Conservation (phyloP, 53 echinoderm and acorn worm genomes). For the Holothuria leucospilota region DNA sequence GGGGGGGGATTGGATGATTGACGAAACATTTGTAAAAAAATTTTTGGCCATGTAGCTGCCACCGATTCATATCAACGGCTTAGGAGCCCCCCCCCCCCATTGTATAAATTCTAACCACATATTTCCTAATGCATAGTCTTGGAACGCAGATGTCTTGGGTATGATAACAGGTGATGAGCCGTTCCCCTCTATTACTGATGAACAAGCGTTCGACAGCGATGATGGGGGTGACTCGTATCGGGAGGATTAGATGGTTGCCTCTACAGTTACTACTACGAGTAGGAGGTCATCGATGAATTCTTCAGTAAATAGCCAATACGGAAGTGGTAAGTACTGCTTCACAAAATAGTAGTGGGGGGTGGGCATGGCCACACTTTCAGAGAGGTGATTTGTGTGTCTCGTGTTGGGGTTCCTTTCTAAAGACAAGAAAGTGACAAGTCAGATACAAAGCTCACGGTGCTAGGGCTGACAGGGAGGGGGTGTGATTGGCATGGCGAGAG, state of each 20-base stretch:
- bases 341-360: not conserved
- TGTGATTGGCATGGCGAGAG: not conserved
- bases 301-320: not conserved
- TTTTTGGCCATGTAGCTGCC: not conserved
- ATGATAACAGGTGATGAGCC: not conserved
- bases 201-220: not conserved
- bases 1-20: too few species aligned
- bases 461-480: not conserved
- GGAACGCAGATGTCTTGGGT: not conserved
- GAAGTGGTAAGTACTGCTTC: not conserved
- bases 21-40: too few species aligned
- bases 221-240: not conserved
- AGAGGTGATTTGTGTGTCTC: not conserved
- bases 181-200: not conserved
- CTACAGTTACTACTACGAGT: not conserved
- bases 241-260: not conserved
- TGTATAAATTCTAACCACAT: not conserved
- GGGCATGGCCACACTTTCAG: not conserved
- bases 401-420: not conserved
- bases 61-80: not conserved
- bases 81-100: not conserved
- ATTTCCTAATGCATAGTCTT: not conserved
- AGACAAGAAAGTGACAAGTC: slow-evolving; percentile 4
- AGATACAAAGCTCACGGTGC: slow-evolving; percentile 22
- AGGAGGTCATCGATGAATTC: too few species aligned